Conservation (phyloP, 2,797 vertebrate species). For the Etheostoma perlongum region DNA sequence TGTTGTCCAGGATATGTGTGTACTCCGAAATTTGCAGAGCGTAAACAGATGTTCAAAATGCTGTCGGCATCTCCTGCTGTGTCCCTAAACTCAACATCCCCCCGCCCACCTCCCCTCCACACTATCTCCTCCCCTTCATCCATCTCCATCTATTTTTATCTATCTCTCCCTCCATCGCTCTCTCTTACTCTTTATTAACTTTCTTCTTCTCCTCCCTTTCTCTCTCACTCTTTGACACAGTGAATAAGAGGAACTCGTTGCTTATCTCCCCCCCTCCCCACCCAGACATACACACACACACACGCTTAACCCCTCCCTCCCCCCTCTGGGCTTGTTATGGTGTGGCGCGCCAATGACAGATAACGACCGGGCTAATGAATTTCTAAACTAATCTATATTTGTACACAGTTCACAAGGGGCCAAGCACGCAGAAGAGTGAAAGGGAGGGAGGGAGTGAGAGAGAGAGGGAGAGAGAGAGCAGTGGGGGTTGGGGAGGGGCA, state of each 20-base stretch:
- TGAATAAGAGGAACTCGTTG: constrained; percentile 59
- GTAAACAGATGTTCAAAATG: constrained; percentile 71
- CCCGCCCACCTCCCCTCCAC: background rate
- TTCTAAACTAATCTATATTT: constrained; percentile 85
- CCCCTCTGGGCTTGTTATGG: constrained; percentile 74
- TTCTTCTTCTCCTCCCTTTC: constrained; percentile 41
- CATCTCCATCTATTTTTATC: constrained; percentile 50
- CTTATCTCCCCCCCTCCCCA: constrained; percentile 52
- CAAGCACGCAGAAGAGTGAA: constrained; percentile 36
- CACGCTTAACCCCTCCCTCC: background rate
- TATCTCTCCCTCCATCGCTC: constrained; percentile 25
- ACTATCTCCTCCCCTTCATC: background rate
- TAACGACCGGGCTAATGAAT: constrained; percentile 83
- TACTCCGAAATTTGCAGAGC: constrained; percentile 35
- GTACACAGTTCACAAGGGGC: constrained; percentile 71
- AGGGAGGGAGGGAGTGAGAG: background rate
- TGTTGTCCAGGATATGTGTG: constrained; percentile 27
- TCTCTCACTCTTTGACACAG: constrained; percentile 44
- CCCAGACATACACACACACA: no score
- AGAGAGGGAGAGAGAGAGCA: background rate
- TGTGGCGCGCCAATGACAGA: constrained; percentile 75
- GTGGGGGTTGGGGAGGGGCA: constrained; percentile 10
- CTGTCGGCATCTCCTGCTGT: constrained; percentile 61
- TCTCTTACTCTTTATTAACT: constrained; percentile 52
- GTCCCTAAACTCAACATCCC: constrained; percentile 27